A percentile compares a stretch with the other conserved stretches of the same genome.
Conservation (phyloP, 2,888 invertebrate species). For the Hyalella azteca region DNA sequence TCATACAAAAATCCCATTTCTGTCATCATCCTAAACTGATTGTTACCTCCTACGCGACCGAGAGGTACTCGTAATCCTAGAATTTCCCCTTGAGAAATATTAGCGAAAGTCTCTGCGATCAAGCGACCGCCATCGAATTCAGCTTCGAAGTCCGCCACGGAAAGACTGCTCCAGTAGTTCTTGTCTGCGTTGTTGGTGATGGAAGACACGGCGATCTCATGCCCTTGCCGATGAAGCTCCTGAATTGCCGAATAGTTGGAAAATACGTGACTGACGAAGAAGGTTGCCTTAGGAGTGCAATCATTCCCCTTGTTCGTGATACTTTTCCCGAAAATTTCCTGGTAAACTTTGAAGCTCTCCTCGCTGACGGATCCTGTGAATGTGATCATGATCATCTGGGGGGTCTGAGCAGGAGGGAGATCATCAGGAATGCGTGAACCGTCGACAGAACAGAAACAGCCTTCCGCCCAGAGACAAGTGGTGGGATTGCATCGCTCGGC, state of each 20-base stretch:
- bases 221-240: slow-evolving; percentile 83
- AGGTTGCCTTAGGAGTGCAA: slow-evolving; percentile 87
- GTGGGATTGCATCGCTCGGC: slow-evolving; percentile 61
- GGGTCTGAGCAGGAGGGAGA: slow-evolving; percentile 79
- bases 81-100: slow-evolving; percentile 80
- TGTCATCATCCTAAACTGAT: slow-evolving; percentile 75
- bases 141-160: slow-evolving; percentile 87
- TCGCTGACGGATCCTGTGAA: slow-evolving; percentile 93
- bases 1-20: slow-evolving; percentile 93
- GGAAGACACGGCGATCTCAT: slow-evolving; percentile 74
- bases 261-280: slow-evolving; percentile 87
- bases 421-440: slow-evolving; percentile 87
- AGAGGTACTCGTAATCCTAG: slow-evolving; percentile 72
- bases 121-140: slow-evolving; percentile 94
- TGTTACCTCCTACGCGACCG: slow-evolving; percentile 63
- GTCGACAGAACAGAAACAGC: slow-evolving; percentile 91
- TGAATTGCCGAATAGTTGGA: slow-evolving; percentile 95
- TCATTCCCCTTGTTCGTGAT: slow-evolving; percentile 71
- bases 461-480: slow-evolving; percentile 63
- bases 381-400: slow-evolving; percentile 89
- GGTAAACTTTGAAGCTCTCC: slow-evolving; percentile 87
- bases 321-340: slow-evolving; percentile 76
- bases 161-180: slow-evolving; percentile 53
- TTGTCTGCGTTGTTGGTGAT: slow-evolving; percentile 67
- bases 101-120: slow-evolving; percentile 80